Evolutionary conservation across 1,140 invertebrate species (phyloP).

Genomic region (Caenorhabditis remanei): DNA sequence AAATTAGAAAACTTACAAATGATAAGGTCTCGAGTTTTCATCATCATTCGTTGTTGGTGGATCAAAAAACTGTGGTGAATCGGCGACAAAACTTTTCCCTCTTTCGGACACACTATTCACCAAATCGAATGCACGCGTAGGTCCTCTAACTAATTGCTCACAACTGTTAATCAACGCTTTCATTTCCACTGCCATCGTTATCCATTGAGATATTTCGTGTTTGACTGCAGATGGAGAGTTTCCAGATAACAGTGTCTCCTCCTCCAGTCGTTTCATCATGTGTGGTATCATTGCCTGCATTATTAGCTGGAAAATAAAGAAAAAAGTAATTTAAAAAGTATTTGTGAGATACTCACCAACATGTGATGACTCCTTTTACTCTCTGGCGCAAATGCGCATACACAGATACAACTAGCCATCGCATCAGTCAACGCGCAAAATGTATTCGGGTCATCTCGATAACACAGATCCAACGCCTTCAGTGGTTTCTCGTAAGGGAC

Average conservation of each 20-base stretch:
- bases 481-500: constrained; percentile 95
- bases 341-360: constrained; percentile 84
- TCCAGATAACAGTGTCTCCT: constrained; percentile 88
- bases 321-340: too few species aligned
- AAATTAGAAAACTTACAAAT: constrained; percentile 61
- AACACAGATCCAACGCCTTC: constrained; percentile 96
- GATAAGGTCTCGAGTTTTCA: constrained; percentile 66
- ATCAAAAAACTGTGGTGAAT: constrained; percentile 78
- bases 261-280: constrained; percentile 92
- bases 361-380: constrained; percentile 95
- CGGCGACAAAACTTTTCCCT: constrained; percentile 77
- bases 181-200: constrained; percentile 87
- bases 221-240: constrained; percentile 77
- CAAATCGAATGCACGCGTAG: constrained; percentile 79
- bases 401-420: constrained; percentile 94
- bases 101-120: constrained; percentile 77
- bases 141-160: constrained; percentile 87
- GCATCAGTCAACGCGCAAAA: constrained; percentile 90
- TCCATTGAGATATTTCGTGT: constrained; percentile 92
- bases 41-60: constrained; percentile 76
- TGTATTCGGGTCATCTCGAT: constrained; percentile 94
- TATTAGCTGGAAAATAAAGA: constrained; percentile 89
- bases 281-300: constrained; percentile 95
- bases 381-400: constrained; percentile 95
- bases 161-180: constrained; percentile 95